Base-by-base conservation (phyloP, 2,888 invertebrate genomes). In the Tricholauxania praeusta region DNA sequence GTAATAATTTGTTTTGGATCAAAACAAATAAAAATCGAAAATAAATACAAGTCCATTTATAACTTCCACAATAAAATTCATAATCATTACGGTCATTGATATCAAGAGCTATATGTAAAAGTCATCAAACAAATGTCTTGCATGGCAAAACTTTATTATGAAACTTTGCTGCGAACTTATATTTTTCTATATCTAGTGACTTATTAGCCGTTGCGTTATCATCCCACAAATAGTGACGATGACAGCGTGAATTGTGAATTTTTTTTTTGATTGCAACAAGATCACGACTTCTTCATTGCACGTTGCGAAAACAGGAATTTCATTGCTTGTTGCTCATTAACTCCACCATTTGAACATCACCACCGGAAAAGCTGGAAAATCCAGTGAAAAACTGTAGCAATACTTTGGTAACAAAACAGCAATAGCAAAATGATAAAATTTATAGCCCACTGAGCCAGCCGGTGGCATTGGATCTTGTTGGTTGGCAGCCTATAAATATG, bases 401-500 rank as follows among this genome's bases (percentile, higher is more conserved):
- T 39, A 39, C n/a, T n/a, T n/a, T 39, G 39, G 10, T 39, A 57
- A 57, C 59, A 28, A 28, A 28, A 28, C 28, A 28, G 28, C 28
- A 28, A 28, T 28, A 28, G 28, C 28, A 39, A 19, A 70, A 49
- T 52, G 17, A 53, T 57, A 66, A 22, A 53, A 51, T 51, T 64
- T 49, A 28, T 51, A 64, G n/a, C 22, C 28, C 51, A 64, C 64
- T 51, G 51, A 51, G 64, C 22, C 51, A 51, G 64, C 22, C 51
- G 28, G 51, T 15, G 64, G 28, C 19, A 10, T 39, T 14, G 17
- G 19, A 19, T 12, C 15, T 49, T 48, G 53, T 8, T 47, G 68
- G 63, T 19, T 48, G 15, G 19, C 32, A 32, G 53, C 72, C 77
- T 81, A 82, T 82, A 82, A 80, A 82, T 80, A 81, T 79, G 78